Percentiles rank a stretch among this genome's conserved stretches.
phyloP scores from a whole-genome alignment of 2,797 vertebrate species.

The Neosilurus hyrtlii region DNA sequence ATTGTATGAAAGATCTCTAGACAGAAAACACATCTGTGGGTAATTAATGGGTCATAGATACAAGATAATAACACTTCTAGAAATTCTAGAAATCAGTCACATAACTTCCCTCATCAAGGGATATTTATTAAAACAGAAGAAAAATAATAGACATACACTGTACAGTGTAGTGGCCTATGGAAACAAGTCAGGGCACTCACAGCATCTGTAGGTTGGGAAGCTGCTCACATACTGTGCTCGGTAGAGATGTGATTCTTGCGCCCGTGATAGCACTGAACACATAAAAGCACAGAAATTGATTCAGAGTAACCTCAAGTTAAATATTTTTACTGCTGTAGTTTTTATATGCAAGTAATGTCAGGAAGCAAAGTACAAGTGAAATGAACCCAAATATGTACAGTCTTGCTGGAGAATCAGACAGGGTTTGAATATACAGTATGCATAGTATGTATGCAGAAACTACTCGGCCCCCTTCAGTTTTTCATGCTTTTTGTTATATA shows the following conservation, averaged over 20 bases:
- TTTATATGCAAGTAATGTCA: background rate
- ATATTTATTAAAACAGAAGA: background rate
- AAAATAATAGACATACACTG: background rate
- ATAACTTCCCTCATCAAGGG: background rate
- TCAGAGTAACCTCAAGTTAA: background rate
- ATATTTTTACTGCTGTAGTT: background rate
- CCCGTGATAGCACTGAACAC: conserved; percentile 86
- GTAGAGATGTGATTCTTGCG: conserved; percentile 83
- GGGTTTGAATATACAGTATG: background rate
- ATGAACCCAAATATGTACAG: background rate
- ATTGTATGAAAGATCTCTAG: conserved; percentile 90
- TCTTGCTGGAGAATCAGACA: background rate
- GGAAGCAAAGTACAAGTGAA: background rate
- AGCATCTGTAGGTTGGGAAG: conserved; percentile 88
- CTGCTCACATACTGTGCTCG: conserved; percentile 81
- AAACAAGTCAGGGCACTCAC: conserved; percentile 71
- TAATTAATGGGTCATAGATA: background rate
- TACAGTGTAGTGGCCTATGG: background rate
- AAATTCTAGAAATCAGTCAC: background rate
- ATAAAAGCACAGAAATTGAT: conserved; percentile 8
- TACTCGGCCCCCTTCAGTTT: background rate
- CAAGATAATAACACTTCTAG: background rate
- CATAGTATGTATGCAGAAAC: background rate
- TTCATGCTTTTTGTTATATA: background rate
- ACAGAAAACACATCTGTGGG: background rate